Base-by-base conservation (phyloP, 2,888 invertebrate species). In the Apocheima hispidaria region DNA sequence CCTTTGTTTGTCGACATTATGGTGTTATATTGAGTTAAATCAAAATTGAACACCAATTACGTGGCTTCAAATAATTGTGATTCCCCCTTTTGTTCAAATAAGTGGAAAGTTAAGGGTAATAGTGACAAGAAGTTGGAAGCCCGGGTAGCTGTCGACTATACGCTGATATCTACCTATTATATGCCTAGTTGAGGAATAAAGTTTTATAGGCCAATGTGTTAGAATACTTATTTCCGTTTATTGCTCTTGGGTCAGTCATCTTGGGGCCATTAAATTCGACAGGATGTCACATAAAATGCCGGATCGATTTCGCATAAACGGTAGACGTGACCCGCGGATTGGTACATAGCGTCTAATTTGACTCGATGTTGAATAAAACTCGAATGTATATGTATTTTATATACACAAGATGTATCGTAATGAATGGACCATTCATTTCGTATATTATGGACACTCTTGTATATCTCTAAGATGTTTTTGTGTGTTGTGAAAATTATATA, bases 271-370 rank as follows among this genome's bases (percentile, higher is more conserved):
- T 92, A 92, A 92, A 92, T 86, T 88, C 86, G 84, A 80, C 84
- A 87, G 87, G 87, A 89, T 83, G 89, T 88, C 88, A 84, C 88
- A 91, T 92, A 91, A 91, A 92, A 87, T 82, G 71, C 76, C 72
- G 81, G 81, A 92, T 92, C 91, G 92, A 92, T 92, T 92, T 91
- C 90, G 78, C 88, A 91, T 92, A 92, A 92, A 92, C 86, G 87
- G 80, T 86, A 84, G 83, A 91, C 91, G 90, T 91, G 90, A 90
- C 88, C 83, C 80, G 79, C 75, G 77, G 75, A 79, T 77, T 83
- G 79, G 79, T 81, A 79, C 83, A 79, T 79, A 77, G 73, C 74
- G 73, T 77, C 84, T 88, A 86, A 88, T 89, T 90, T 86, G 82
- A 81, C 76, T 78, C 72, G 57, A 57, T 55, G 57, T 54, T 54